Percentiles rank a stretch among this genome's conserved stretches.
phyloP scores from a whole-genome alignment of 2,797 vertebrate species.

The Tragelaphus oryx region DNA sequence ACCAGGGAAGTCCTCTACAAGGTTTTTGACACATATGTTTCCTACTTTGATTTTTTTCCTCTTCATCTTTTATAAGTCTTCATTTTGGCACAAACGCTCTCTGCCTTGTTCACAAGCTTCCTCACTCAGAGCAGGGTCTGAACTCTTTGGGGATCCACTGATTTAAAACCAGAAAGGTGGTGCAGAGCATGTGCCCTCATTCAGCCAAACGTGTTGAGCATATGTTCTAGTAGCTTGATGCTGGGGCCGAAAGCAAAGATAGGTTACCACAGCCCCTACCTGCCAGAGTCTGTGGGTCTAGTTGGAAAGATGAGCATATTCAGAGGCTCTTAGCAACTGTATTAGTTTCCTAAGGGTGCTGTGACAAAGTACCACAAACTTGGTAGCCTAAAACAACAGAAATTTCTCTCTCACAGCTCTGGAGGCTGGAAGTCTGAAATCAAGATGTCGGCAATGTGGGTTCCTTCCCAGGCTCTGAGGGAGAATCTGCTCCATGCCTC shows the following conservation, averaged over 20 bases:
- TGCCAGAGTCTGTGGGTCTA: not conserved
- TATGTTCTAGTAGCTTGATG: not conserved
- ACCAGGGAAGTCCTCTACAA: not conserved
- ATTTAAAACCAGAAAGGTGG: not conserved
- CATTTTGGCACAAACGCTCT: not conserved
- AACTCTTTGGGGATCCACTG: not conserved
- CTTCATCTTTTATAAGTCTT: not conserved
- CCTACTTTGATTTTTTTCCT: not conserved
- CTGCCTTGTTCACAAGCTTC: not conserved
- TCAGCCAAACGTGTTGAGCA: not conserved
- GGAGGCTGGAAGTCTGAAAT: conserved; percentile 9
- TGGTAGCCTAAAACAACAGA: not conserved
- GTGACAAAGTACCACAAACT: not conserved
- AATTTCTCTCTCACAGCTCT: not conserved
- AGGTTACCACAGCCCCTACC: not conserved
- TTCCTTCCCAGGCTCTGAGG: not conserved
- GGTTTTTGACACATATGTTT: not conserved
- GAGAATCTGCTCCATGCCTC: not conserved
- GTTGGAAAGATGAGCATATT: not conserved
- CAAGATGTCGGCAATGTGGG: not conserved
- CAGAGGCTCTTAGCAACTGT: not conserved
- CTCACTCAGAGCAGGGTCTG: not conserved
- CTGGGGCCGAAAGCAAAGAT: not conserved
- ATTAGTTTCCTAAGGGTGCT: not conserved
- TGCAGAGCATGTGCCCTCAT: not conserved